Evolutionary conservation across 2,113 vertebrate species (phyloP), one percentile per base, ranked within the genome.

Genomic region (Melanerpes formicivorus): DNA sequence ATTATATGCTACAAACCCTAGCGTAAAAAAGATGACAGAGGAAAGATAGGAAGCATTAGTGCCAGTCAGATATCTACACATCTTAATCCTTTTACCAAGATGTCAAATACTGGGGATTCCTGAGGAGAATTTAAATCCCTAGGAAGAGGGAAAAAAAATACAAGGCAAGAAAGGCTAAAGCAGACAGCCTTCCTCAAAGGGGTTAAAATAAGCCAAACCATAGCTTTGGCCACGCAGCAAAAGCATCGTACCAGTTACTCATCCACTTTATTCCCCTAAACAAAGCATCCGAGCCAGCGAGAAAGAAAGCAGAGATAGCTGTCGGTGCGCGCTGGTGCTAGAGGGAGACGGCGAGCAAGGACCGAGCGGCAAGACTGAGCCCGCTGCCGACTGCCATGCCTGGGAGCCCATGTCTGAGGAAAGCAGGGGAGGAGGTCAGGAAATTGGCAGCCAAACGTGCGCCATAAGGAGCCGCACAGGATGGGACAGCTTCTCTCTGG

Each of bases 61-160:
- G 66, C 58, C 80, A 84, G 50, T 58, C 58, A 81, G 70, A 2
- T 88, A 95, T 55, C 82, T 78, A 58, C n/a, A 91, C 40, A 93
- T 95, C 82, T 90, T 64, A 93, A 87, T 90, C 81, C 88, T 54
- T 95, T 82, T 79, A 62, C 52, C 34, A 44, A 65, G 40, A 76
- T 8, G 13, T 80, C 66, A 81, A 81, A 73, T n/a, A 56, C 37
- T 37, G 46, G 79, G 34, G 62, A 91, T 73, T 81, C 40, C 54
- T 70, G 42, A 16, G 10, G 58, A 84, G 78, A 65, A 8, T 0
- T 26, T 62, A 82, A 74, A 74, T 26, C n/a, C 10, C 34, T 5
- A 3, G 44, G 63, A 65, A 54, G 11, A 3, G 11, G 37, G 37
- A 4, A 11, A 11, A 21, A 40, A 27, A 4, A 11, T 26, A 26